Evolutionary conservation across 1,140 invertebrate genomes (phyloP), one percentile per base, ranked within the genome.

Genomic region (Wasmannia auropunctata): DNA sequence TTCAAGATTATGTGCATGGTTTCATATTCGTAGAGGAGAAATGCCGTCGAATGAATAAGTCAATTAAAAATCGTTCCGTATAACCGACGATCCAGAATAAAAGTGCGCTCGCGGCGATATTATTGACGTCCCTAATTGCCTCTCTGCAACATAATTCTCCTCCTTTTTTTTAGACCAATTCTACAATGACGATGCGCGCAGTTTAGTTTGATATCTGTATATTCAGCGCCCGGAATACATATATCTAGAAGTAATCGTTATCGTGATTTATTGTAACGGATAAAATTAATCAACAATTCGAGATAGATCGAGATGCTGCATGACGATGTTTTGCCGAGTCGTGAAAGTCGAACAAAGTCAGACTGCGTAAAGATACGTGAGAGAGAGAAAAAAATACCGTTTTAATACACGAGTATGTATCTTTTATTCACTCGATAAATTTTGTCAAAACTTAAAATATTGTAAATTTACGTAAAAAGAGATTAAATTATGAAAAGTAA

Each of bases 201-300:
- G 8, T 70, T 70, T 46, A 49, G 3, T 70, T 3, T 16, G 8
- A 80, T 70, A 56, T 65, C 74, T 43, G 37, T 31, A 67, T 40
- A 5, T 56, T 6, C 46, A 37, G 49, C 51, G 19, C 19, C 60
- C 25, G 14, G 19, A 62, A 62, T 28, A 16, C 16, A 19, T 10
- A 37, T 37, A 11, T 46, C n/a, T 14, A 58, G 7, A 19, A 62
- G 1, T 25, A 54, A 69, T 69, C 49, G 83, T 54, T 86, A 72
- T 87, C 56, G n/a, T 40, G 46, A 37, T 28, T 37, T 34, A 31
- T 37, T 25, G 51, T 70, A 86, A 79, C 65, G 46, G 49, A 72
- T 28, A 56, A 63, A 22, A 87, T 72, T 86, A 56, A 86, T 86
- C 34, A 65, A 54, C 76, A 79, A 86, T 69, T 63, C 62, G 62